Percentiles rank a stretch among this genome's conserved stretches.
These are phyloP conservation scores for Myopa testacea DNA, from an alignment of 2,888 invertebrate species.

Conservation along the genomic window DNA sequence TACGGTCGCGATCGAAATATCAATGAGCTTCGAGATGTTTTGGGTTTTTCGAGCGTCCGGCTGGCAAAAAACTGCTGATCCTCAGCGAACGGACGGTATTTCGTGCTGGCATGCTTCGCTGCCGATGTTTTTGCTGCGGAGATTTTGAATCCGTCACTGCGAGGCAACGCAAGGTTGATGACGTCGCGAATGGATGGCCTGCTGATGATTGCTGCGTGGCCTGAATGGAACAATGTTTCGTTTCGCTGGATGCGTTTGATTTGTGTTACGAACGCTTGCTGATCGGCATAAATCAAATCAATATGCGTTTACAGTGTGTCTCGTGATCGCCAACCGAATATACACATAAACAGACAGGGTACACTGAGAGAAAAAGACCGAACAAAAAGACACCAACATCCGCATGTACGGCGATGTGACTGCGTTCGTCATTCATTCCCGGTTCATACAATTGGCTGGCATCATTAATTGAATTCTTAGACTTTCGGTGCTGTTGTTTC, in stretches of 20 bases:
- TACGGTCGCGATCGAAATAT: conserved; percentile 70
- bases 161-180: conserved; percentile 17
- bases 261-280: conserved; percentile 55
- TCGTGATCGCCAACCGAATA: neutral
- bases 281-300: conserved; percentile 65
- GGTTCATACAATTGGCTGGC: neutral
- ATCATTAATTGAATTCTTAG: neutral
- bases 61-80: conserved; percentile 7
- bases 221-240: conserved; percentile 58
- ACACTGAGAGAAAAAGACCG: conserved; percentile 19
- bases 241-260: conserved; percentile 62
- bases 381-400: neutral
- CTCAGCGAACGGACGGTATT: neutral
- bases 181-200: neutral
- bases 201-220: conserved; percentile 35
- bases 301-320: conserved; percentile 43
- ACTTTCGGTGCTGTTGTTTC: neutral
- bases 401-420: neutral
- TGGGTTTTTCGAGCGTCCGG: conserved; percentile 40
- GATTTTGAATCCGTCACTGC: conserved; percentile 27
- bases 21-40: conserved; percentile 62
- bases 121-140: conserved; percentile 40
- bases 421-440: no score
- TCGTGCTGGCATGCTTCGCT: conserved; percentile 17
- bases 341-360: neutral